Conservation (phyloP, 2,797 vertebrate genomes). For the Poliocrania exsul region DNA sequence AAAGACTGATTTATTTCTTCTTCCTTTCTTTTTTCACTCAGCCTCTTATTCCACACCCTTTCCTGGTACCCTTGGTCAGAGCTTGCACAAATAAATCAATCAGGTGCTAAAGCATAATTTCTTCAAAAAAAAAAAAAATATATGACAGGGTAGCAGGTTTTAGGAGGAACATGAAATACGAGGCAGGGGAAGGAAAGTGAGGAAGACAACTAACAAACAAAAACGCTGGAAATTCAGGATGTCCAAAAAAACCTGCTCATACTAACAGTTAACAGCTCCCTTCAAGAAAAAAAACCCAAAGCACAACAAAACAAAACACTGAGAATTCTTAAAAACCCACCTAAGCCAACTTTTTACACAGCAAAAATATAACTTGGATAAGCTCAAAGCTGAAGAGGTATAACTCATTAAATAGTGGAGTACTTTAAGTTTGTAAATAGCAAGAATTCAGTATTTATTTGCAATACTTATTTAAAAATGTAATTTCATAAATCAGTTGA, state of each 20-base stretch:
- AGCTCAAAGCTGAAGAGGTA: neutral
- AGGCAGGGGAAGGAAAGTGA: neutral
- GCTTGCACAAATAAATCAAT: neutral
- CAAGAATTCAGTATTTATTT: neutral
- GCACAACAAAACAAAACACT: neutral
- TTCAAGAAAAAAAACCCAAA: neutral
- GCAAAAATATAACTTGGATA: neutral
- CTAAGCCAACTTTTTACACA: neutral
- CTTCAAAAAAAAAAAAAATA: too few species aligned
- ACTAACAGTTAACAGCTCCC: accelerated
- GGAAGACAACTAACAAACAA: neutral
- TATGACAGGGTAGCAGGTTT: neutral
- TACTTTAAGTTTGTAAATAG: neutral
- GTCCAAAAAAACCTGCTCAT: neutral
- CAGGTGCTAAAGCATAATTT: neutral
- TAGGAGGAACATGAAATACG: neutral
- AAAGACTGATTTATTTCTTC: neutral
- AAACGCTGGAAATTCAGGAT: neutral
- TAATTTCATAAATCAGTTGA: neutral
- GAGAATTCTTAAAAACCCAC: neutral
- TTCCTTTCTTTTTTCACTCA: too few species aligned
- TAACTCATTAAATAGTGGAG: neutral
- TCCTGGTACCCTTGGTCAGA: too few species aligned
- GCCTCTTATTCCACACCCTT: too few species aligned
- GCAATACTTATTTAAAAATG: neutral